A percentile compares a stretch with the other conserved stretches of the same genome.
Evolutionary conservation across 2,888 invertebrate genomes (phyloP).

Genomic region (Melinopterus prodromus): DNA sequence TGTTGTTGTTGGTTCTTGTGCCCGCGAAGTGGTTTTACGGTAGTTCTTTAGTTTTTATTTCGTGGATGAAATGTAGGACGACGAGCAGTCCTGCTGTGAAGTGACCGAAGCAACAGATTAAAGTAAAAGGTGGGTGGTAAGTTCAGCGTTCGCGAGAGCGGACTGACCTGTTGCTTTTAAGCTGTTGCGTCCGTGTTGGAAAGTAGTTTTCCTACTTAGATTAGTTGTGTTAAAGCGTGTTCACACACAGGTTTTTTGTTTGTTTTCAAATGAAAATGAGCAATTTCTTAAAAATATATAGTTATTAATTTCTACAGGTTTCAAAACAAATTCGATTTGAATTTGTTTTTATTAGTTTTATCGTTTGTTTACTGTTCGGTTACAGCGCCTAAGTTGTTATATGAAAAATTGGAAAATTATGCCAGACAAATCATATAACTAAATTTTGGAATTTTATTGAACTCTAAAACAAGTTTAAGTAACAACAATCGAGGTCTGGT

Average conservation of each 20-base stretch:
- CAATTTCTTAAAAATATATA: too few relatives aligned
- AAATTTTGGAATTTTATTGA: too few relatives aligned
- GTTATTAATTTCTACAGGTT: too few relatives aligned
- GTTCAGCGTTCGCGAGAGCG: background rate
- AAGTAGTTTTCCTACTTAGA: background rate
- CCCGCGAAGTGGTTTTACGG: background rate
- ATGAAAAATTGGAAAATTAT: too few relatives aligned
- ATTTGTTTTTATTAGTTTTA: too few relatives aligned
- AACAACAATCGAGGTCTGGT: too few relatives aligned
- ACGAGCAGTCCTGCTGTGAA: background rate
- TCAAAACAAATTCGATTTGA: too few relatives aligned
- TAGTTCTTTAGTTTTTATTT: background rate
- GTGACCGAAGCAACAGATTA: slow-evolving; percentile 20
- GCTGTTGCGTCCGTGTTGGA: slow-evolving; percentile 12
- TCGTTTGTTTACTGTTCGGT: too few relatives aligned
- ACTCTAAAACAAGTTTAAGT: too few relatives aligned
- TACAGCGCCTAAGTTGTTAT: too few relatives aligned
- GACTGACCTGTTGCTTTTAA: slow-evolving; percentile 24
- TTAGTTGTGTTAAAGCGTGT: background rate
- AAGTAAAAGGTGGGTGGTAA: slow-evolving; percentile 19
- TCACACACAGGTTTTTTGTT: background rate
- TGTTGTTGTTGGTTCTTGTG: background rate
- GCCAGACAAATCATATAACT: too few relatives aligned
- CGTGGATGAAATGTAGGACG: background rate
- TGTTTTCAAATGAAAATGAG: background rate